Evolutionary conservation across 2,888 invertebrate genomes (phyloP), one percentile per base, ranked within the genome.

Genomic region (Nomada ferruginata): DNA sequence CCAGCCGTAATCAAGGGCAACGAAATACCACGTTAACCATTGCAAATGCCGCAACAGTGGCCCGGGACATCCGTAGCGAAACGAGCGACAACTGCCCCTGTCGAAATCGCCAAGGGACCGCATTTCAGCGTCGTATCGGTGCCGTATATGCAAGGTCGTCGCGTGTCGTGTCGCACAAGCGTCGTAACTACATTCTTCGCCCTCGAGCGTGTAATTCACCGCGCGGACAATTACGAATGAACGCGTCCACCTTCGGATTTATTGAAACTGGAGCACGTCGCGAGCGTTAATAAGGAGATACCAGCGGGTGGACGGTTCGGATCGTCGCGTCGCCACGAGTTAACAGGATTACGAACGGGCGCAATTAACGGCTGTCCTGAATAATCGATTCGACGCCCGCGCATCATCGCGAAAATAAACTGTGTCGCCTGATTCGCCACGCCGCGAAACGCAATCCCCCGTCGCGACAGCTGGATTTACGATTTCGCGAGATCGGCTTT

Each of bases 111-210:
- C 9, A 29, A 11, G 29, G 13, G 9, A 23, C 42, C 53, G 23
- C 63, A 47, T 26, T 47, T 60, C 26, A 42, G 50, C 57, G 9
- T 20, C 7, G 50, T 57, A 57, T 82, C 70, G 79, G 74, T 70
- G 73, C 26, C 52, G 66, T 77, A 5, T 60, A 26, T 44, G 36
- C 78, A 66, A 65, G 53, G 50, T 78, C 63, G 66, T 59, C 68
- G 72, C 47, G 68, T 57, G 76, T 65, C 69, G 76, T 79, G 71
- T 85, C 73, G 71, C 70, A 76, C 87, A 70, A 23, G 5, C 60
- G 23, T 42, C 66, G 60, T 42, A 47, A 52, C 68, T 73, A 64
- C 85, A 66, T 60, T 72, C 82, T 60, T 36, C 63, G 13, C 36
- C 52, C 63, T 18, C 52, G 64, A 66, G 53, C 73, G 69, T 72